Evolutionary conservation across 2,888 invertebrate genomes (phyloP).

Genomic region (Chydorus sphaericus): DNA sequence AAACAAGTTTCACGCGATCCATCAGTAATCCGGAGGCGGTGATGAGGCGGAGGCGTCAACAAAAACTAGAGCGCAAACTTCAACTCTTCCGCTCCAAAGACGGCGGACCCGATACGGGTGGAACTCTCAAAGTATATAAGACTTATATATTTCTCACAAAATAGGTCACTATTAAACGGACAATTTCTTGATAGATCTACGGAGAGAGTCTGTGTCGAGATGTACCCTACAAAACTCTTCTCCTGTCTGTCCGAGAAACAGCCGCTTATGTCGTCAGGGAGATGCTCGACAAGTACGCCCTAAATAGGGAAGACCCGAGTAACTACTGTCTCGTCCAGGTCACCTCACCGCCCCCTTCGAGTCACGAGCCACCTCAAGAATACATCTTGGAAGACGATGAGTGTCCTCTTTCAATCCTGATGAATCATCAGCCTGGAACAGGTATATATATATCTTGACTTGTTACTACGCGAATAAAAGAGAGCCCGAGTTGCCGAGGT

Average conservation of each 20-base stretch:
- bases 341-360: neutral
- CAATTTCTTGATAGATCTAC: constrained; percentile 49
- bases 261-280: constrained; percentile 86
- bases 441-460: constrained; percentile 45
- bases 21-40: constrained; percentile 99
- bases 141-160: neutral
- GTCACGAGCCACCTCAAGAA: constrained; percentile 35
- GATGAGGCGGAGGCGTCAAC: constrained; percentile 89
- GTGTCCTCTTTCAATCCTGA: constrained; percentile 84
- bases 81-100: constrained; percentile 91
- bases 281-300: constrained; percentile 92
- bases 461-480: too few relatives aligned
- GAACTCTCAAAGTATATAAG: constrained; percentile 53
- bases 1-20: constrained; percentile 95
- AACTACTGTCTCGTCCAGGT: constrained; percentile 95
- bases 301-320: constrained; percentile 74
- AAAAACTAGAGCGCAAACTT: constrained; percentile 88
- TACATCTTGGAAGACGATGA: constrained; percentile 94
- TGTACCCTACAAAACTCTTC: constrained; percentile 93
- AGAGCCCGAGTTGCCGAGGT: too few relatives aligned
- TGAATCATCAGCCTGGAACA: constrained; percentile 71
- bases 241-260: constrained; percentile 82
- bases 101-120: constrained; percentile 86
- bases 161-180: neutral
- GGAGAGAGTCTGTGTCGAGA: constrained; percentile 90